These are phyloP conservation scores for Trachythela sp. DNA, from an alignment of 64 coral and sea anemone species.

Conservation along the genomic window DNA sequence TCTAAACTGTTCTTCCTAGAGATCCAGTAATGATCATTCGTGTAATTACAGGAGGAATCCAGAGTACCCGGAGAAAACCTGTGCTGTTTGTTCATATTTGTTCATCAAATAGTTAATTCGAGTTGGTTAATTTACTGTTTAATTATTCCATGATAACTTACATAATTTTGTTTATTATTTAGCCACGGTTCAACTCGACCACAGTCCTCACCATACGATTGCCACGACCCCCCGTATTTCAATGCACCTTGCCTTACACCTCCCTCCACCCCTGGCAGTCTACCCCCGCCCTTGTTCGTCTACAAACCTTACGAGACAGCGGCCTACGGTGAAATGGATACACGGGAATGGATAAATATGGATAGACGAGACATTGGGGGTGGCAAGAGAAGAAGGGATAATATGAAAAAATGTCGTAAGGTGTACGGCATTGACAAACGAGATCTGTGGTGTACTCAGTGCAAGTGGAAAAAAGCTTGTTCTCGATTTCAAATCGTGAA, in stretches of 20 bases:
- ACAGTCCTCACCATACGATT: neutral
- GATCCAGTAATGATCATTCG: no score
- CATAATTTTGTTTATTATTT: neutral
- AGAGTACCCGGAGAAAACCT: no score
- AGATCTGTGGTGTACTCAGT: neutral
- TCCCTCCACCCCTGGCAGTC: neutral
- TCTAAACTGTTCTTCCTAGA: no score
- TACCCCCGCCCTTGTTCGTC: neutral
- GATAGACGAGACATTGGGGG: neutral
- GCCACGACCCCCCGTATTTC: neutral
- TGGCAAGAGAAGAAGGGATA: slow-evolving; percentile 3
- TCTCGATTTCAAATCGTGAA: neutral
- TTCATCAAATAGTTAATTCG: no score
- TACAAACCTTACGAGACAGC: neutral
- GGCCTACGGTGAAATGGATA: neutral
- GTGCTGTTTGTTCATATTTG: no score
- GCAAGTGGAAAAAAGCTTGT: slow-evolving; percentile 25
- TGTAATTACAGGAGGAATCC: no score
- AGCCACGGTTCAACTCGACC: neutral
- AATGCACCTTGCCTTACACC: neutral
- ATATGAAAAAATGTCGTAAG: slow-evolving; percentile 16
- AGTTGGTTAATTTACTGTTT: no score
- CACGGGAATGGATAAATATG: neutral
- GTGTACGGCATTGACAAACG: slow-evolving; percentile 1
- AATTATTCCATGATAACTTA: neutral